A percentile compares a stretch with the other conserved stretches of the same genome.
Conservation (phyloP, 1,140 invertebrate genomes). For the Orius laevigatus region DNA sequence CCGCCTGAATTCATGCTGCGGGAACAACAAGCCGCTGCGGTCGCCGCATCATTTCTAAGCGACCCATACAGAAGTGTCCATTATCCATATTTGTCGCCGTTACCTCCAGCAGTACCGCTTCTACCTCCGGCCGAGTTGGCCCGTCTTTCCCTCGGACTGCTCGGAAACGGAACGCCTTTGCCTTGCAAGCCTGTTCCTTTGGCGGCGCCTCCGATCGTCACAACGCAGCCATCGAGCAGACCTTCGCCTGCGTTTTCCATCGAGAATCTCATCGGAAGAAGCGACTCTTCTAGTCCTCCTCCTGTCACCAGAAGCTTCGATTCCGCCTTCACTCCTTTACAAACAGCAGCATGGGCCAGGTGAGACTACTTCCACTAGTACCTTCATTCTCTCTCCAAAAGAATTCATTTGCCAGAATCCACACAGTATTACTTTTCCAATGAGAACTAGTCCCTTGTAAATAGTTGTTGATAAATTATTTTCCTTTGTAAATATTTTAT, state of each 20-base stretch:
- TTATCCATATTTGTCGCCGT: not conserved
- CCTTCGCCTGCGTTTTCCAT: not conserved
- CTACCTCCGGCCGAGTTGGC: constrained; percentile 2
- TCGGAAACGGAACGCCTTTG: not conserved
- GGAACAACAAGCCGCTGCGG: constrained; percentile 26
- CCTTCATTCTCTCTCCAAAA: too few relatives aligned
- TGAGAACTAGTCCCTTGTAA: too few relatives aligned
- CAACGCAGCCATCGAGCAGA: not conserved
- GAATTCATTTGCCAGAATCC: too few relatives aligned
- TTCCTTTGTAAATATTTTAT: too few relatives aligned
- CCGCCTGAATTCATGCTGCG: constrained; percentile 39
- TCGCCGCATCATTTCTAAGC: constrained; percentile 23
- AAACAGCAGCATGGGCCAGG: constrained; percentile 4
- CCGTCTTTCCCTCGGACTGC: not conserved
- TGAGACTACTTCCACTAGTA: not conserved
- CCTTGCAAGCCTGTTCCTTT: constrained; percentile 2
- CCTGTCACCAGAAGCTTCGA: constrained; percentile 4
- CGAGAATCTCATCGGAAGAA: constrained; percentile 1
- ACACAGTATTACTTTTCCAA: too few relatives aligned
- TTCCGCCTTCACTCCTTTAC: constrained; percentile 3
- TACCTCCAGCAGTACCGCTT: not conserved
- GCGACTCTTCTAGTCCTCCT: not conserved
- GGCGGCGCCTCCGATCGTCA: not conserved
- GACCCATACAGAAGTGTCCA: constrained; percentile 24
- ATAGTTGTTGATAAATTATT: too few relatives aligned